These are phyloP conservation scores for Andrena flavipes DNA, from an alignment of 2,888 invertebrate species.

Conservation along the genomic window DNA sequence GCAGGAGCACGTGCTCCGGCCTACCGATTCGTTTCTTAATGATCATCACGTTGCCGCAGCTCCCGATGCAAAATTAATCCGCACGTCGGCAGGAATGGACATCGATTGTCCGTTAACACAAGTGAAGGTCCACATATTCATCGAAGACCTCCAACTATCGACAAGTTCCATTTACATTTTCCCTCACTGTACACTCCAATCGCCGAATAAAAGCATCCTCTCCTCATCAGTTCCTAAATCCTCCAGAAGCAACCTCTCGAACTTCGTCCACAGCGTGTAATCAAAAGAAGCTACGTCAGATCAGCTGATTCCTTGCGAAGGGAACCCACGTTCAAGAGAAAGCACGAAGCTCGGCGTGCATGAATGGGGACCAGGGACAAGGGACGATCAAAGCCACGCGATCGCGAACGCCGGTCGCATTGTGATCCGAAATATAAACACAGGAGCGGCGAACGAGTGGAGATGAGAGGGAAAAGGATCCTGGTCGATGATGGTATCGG, in stretches of 20 bases:
- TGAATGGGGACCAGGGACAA: too few relatives aligned
- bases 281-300: not conserved
- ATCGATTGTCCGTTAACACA: constrained; percentile 18
- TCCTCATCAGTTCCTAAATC: not conserved
- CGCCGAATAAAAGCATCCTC: too few relatives aligned
- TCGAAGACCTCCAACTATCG: not conserved
- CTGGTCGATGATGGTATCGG: not conserved
- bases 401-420: constrained; percentile 30
- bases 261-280: not conserved
- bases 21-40: not conserved
- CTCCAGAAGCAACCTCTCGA: not conserved
- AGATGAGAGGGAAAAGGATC: not conserved
- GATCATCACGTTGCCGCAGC: not conserved
- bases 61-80: constrained; percentile 2
- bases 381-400: not conserved
- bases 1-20: constrained; percentile 33
- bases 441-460: not conserved
- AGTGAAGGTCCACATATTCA: not conserved
- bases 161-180: not conserved
- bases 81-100: not conserved
- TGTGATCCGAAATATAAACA: constrained; percentile 15
- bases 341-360: too few relatives aligned
- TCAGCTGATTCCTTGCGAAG: constrained; percentile 25
- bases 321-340: not conserved
- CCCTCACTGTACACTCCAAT: too few relatives aligned